phyloP scores from a whole-genome alignment of 2,888 invertebrate species.

The Lissonota sp. region DNA sequence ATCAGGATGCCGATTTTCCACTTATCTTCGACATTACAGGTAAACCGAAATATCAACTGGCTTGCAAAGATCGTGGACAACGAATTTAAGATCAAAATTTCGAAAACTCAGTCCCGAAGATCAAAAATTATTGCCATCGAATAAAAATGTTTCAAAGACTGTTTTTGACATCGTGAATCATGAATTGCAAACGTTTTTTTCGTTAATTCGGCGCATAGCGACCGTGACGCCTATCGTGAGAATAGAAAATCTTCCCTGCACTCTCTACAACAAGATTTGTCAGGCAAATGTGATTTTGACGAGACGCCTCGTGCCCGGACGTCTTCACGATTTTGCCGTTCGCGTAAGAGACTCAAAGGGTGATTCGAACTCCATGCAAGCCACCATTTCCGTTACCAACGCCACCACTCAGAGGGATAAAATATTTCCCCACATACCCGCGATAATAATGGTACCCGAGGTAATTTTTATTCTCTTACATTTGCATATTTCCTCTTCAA shows the following conservation, averaged over 20 bases:
- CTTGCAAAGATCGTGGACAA: too few relatives aligned
- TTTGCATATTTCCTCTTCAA: not conserved
- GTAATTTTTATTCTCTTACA: constrained; percentile 81
- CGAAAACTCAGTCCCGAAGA: too few relatives aligned
- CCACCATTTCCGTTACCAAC: constrained; percentile 93
- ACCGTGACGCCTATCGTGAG: constrained; percentile 91
- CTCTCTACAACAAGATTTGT: constrained; percentile 94
- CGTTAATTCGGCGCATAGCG: constrained; percentile 78
- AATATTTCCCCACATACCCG: constrained; percentile 93
- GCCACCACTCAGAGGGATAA: constrained; percentile 93
- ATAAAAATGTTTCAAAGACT: too few relatives aligned
- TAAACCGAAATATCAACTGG: constrained; percentile 74
- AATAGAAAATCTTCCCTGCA: constrained; percentile 93
- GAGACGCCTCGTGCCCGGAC: constrained; percentile 91
- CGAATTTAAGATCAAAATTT: too few relatives aligned
- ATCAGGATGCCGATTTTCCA: constrained; percentile 95
- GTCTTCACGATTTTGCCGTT: constrained; percentile 92
- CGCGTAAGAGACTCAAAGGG: constrained; percentile 91
- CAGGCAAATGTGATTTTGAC: constrained; percentile 94
- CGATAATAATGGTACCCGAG: constrained; percentile 91
- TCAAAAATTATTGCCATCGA: too few relatives aligned
- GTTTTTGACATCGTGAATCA: too few relatives aligned
- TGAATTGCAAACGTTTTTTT: too few relatives aligned
- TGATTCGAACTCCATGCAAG: constrained; percentile 89
- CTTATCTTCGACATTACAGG: constrained; percentile 92